Conservation (phyloP, 1,140 invertebrate species). For the Zaprionus vittiger region DNA sequence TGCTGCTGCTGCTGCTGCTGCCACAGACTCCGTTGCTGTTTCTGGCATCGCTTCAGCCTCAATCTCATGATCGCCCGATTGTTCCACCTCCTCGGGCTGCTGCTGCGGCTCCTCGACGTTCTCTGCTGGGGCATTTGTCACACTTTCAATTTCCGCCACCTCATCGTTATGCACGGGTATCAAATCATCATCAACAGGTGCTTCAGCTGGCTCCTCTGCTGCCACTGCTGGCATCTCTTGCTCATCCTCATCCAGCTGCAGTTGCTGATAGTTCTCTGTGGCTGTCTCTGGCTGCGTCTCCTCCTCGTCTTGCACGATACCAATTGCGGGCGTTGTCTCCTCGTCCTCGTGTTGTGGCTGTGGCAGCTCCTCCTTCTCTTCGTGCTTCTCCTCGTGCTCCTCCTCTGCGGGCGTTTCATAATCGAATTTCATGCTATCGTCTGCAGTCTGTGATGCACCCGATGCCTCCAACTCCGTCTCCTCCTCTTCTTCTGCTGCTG, state of each 20-base stretch:
- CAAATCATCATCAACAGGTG: slow-evolving; percentile 62
- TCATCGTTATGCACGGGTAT: slow-evolving; percentile 65
- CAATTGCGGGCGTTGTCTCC: slow-evolving; percentile 43
- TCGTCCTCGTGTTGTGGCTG: neutral
- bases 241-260: slow-evolving; percentile 27
- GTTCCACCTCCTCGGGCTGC: slow-evolving; percentile 41
- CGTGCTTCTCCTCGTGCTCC: slow-evolving; percentile 36
- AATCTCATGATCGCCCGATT: slow-evolving; percentile 65
- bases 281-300: slow-evolving; percentile 22
- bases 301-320: slow-evolving; percentile 39
- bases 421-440: slow-evolving; percentile 83
- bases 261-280: slow-evolving; percentile 15
- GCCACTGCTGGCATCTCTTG: slow-evolving; percentile 26
- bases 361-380: slow-evolving; percentile 44
- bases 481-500: slow-evolving; percentile 20
- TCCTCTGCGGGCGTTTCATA: slow-evolving; percentile 64
- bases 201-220: slow-evolving; percentile 9
- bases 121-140: slow-evolving; percentile 52
- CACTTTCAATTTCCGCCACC: slow-evolving; percentile 69
- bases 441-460: slow-evolving; percentile 49
- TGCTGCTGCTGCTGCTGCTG: slow-evolving; percentile 1
- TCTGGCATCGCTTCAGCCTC: neutral
- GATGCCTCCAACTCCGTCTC: slow-evolving; percentile 46
- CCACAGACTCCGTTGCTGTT: neutral
- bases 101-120: slow-evolving; percentile 29